These are phyloP conservation scores for Mamestra configurata DNA, from an alignment of 1,140 invertebrate species.

Conservation along the genomic window DNA sequence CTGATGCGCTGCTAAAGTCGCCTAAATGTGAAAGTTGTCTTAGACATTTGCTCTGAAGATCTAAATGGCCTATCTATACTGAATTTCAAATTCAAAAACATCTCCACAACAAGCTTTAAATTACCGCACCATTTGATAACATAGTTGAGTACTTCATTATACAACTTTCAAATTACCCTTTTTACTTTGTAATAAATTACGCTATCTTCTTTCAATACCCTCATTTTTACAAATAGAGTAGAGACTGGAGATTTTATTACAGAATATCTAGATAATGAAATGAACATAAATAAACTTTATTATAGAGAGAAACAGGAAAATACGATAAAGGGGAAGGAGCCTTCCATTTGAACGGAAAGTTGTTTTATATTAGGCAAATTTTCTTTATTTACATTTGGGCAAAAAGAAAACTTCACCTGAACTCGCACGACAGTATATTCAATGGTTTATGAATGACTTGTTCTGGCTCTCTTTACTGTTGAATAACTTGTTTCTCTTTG, in stretches of 20 bases:
- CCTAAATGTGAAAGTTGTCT: too few relatives aligned
- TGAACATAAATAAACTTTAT: constrained; percentile 60
- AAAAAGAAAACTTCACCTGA: constrained; percentile 57
- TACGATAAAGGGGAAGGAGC: constrained; percentile 60
- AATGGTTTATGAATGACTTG: constrained; percentile 49
- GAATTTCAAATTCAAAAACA: too few relatives aligned
- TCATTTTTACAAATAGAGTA: constrained; percentile 2
- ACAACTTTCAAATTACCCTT: neutral
- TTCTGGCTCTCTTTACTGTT: neutral
- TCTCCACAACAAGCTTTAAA: too few relatives aligned
- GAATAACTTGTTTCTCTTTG: neutral
- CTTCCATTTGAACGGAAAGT: constrained; percentile 62
- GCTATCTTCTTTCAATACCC: neutral
- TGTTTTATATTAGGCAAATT: constrained; percentile 62
- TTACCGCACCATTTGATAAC: too few relatives aligned
- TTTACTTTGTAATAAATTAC: neutral
- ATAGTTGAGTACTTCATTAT: neutral
- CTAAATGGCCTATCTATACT: too few relatives aligned
- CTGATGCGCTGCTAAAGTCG: too few relatives aligned
- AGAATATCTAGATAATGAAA: constrained; percentile 54
- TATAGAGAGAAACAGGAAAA: constrained; percentile 59
- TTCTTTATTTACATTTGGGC: constrained; percentile 58
- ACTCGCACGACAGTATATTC: constrained; percentile 36
- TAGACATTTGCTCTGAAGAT: too few relatives aligned
- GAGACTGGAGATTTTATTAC: constrained; percentile 42